These are phyloP conservation scores for Polyergus mexicanus DNA, from an alignment of 1,140 invertebrate genomes.

Conservation along the genomic window DNA sequence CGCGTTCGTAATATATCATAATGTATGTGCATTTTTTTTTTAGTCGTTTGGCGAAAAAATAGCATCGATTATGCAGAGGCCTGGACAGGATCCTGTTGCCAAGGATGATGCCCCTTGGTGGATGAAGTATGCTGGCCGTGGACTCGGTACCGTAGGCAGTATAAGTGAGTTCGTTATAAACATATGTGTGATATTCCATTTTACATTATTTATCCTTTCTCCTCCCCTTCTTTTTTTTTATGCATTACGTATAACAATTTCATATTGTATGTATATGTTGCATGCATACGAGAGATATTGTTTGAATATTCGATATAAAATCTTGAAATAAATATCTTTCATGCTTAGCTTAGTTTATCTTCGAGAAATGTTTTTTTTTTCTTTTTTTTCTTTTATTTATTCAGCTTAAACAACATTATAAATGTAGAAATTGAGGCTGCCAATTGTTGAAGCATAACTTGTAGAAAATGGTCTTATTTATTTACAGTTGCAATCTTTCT, in stretches of 20 bases:
- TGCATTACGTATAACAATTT: no score
- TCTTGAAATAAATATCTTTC: background rate
- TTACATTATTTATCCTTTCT: background rate
- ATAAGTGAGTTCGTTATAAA: constrained; percentile 88
- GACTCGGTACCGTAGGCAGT: constrained; percentile 94
- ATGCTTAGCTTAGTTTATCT: background rate
- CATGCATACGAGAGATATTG: background rate
- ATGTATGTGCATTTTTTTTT: constrained; percentile 69
- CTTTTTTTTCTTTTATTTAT: background rate
- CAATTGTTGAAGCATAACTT: background rate
- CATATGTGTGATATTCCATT: background rate
- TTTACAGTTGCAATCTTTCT: constrained; percentile 94
- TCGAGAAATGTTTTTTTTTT: background rate
- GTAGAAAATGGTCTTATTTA: constrained; percentile 14
- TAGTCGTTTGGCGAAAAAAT: constrained; percentile 93
- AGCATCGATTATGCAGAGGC: constrained; percentile 91
- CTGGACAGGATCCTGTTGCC: constrained; percentile 90
- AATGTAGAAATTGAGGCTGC: background rate
- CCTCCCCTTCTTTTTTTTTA: no score
- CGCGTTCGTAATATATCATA: background rate
- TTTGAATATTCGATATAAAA: background rate
- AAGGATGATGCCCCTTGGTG: constrained; percentile 95
- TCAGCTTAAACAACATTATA: background rate
- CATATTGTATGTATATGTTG: background rate
- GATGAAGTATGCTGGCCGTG: constrained; percentile 94